Evolutionary conservation across 1,140 invertebrate species (phyloP), one percentile per base, ranked within the genome.

Genomic region (Globodera rostochiensis): DNA sequence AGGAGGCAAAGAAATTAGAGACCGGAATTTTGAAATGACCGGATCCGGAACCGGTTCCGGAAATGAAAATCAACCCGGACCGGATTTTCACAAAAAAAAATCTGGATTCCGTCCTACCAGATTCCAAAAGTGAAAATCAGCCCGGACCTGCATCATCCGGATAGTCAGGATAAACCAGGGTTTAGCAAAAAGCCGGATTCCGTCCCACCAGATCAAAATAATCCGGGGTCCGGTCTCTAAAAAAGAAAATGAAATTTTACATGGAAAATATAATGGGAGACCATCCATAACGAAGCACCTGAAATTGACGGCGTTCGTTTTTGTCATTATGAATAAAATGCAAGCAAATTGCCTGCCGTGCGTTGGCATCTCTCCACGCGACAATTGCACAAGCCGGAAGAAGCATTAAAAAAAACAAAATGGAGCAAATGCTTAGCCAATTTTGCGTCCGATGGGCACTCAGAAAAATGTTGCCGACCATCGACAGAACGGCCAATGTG

Each of bases 211-310:
- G 36, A 36, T 3, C 1, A 36, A 36, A 36, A 36, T 36, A 36
- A 36, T 36, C 36, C 36, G 36, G 36, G 1, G n/a, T 36, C 25
- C 25, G 25, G 25, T 36, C 25, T 36, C 25, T 36, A 36, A 36
- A 36, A 36, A 36, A 36, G 25, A 36, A 36, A 1, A 36, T 36
- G 67, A 70, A 77, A 77, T 53, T 53, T 78, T 36, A 80, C 86
- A 88, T 89, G 9, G 87, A 86, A 74, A 89, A 88, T n/a, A 90
- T 82, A 47, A 90, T 87, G 9, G 88, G 88, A 11, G 86, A 80
- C 88, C 88, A 90, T 13, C 88, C 88, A 57, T 87, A 75, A 21
- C 71, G 25, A 5, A 89, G 76, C 1, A 90, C 86, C 47, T 64
- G 19, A 64, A 64, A 19, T 19, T 19, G 13, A 36, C 1, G 36